phyloP scores from a whole-genome alignment of 1,140 invertebrate genomes.

The Macrobrachium nipponense region DNA sequence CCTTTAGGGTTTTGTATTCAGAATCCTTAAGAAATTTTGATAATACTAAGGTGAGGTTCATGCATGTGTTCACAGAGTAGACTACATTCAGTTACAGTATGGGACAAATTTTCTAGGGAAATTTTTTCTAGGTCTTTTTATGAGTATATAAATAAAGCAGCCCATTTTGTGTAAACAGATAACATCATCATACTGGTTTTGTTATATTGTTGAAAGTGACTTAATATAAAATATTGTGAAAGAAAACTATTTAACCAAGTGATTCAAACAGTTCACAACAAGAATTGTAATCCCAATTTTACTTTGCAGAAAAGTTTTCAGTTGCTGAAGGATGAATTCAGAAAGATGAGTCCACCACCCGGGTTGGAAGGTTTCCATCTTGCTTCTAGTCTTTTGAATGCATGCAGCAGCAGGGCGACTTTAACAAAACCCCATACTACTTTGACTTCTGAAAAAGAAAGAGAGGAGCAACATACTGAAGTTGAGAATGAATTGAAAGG shows the following conservation, averaged over 20 bases:
- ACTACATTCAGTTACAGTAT: too few relatives aligned
- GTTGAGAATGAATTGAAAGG: slow-evolving; percentile 46
- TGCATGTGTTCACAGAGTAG: neutral
- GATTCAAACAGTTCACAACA: too few relatives aligned
- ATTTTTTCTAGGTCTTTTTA: too few relatives aligned
- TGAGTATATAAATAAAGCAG: too few relatives aligned
- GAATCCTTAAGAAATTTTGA: too few relatives aligned
- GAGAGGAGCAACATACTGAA: slow-evolving; percentile 32
- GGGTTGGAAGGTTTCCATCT: slow-evolving; percentile 66
- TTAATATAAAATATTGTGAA: too few relatives aligned
- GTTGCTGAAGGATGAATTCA: slow-evolving; percentile 70
- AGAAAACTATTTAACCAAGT: too few relatives aligned
- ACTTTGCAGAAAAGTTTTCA: slow-evolving; percentile 70
- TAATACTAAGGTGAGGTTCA: neutral
- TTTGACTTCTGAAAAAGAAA: slow-evolving; percentile 30
- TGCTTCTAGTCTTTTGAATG: slow-evolving; percentile 8
- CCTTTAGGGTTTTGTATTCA: too few relatives aligned
- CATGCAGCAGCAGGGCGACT: slow-evolving; percentile 15
- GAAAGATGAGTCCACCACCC: slow-evolving; percentile 69
- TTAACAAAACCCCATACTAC: slow-evolving; percentile 18
- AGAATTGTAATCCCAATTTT: neutral
- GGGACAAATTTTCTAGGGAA: too few relatives aligned
- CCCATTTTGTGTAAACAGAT: too few relatives aligned
- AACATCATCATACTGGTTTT: too few relatives aligned
- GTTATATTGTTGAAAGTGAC: too few relatives aligned